Percentiles rank a stretch among this genome's conserved stretches.
Conservation (phyloP, 2,888 invertebrate species). For the Atherix ibis region DNA sequence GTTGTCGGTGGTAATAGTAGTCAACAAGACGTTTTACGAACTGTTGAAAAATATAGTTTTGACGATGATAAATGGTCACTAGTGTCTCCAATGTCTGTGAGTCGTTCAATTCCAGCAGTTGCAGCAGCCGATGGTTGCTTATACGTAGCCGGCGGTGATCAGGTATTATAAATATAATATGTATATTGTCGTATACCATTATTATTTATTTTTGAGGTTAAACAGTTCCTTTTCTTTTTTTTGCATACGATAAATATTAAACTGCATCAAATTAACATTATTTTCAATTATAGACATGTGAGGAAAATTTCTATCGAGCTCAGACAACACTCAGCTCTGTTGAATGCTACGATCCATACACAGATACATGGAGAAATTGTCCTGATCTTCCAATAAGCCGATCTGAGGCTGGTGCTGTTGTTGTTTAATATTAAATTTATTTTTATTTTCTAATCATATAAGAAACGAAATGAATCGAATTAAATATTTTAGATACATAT, state of each 20-base stretch:
- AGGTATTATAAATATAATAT: conserved; percentile 26
- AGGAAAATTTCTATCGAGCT: conserved; percentile 68
- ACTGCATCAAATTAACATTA: no score
- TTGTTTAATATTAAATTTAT: conserved; percentile 48
- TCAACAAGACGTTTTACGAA: conserved; percentile 58
- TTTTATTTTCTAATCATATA: no score
- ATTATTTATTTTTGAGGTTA: no score
- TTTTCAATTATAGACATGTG: conserved; percentile 39
- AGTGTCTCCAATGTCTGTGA: conserved; percentile 54
- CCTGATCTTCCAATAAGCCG: conserved; percentile 68
- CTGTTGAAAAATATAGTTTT: conserved; percentile 51
- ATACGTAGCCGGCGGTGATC: conserved; percentile 75
- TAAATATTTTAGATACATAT: no score
- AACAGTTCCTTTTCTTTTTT: no score
- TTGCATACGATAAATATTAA: background rate
- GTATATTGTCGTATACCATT: no score
- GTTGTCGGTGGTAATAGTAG: conserved; percentile 80
- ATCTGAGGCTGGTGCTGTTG: conserved; percentile 75
- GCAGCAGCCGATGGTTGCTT: conserved; percentile 68
- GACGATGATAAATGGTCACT: conserved; percentile 52
- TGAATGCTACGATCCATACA: conserved; percentile 69
- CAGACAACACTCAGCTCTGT: conserved; percentile 70
- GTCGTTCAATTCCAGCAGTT: conserved; percentile 69
- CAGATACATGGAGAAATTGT: conserved; percentile 61
- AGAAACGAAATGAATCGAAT: no score